These are phyloP conservation scores for Platanista minor DNA, from an alignment of 2,113 vertebrate genomes.

Conservation along the genomic window DNA sequence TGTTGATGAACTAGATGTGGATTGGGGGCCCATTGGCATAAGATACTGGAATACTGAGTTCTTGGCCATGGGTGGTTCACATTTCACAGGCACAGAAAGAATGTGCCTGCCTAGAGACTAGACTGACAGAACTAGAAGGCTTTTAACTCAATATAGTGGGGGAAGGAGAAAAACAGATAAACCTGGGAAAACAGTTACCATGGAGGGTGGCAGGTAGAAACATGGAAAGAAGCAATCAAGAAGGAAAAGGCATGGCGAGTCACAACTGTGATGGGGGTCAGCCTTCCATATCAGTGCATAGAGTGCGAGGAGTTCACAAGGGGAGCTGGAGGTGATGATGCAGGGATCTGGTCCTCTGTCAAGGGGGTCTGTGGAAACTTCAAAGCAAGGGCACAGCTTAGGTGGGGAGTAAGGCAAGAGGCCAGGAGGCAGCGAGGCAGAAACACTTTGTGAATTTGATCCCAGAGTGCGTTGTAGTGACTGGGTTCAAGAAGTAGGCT, in stretches of 20 bases:
- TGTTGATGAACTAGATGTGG: background rate
- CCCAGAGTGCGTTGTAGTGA: background rate
- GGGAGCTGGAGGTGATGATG: background rate
- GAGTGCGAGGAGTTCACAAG: background rate
- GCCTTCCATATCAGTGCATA: background rate
- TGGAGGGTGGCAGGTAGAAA: background rate
- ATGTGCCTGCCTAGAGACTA: background rate
- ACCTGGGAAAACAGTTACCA: background rate
- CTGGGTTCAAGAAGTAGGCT: background rate
- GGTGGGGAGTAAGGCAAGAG: background rate
- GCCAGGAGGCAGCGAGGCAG: background rate
- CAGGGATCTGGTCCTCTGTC: background rate
- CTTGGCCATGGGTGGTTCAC: background rate
- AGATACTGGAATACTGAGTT: background rate
- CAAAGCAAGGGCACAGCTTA: background rate
- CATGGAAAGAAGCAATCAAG: background rate
- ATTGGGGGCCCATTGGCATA: background rate
- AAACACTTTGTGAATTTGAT: background rate
- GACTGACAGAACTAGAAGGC: background rate
- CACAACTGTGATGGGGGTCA: background rate
- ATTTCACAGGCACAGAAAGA: background rate
- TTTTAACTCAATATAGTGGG: background rate
- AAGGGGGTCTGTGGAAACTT: background rate
- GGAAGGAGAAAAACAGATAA: background rate
- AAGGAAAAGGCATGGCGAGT: background rate